These are phyloP conservation scores for Oenanthe melanoleuca DNA, from an alignment of 2,113 vertebrate species.

Conservation along the genomic window DNA sequence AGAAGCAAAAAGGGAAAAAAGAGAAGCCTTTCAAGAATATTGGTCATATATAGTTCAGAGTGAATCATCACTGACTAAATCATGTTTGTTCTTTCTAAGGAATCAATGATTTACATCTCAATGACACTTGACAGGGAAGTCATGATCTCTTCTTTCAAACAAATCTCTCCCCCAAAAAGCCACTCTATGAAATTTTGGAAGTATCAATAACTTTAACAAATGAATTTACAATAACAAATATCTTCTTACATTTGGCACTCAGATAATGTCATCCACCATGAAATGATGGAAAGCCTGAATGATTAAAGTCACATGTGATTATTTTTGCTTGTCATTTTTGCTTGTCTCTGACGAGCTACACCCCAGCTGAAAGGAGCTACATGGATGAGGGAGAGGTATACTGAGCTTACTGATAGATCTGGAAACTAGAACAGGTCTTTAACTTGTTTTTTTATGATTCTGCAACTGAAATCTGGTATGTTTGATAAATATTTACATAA, in stretches of 20 bases:
- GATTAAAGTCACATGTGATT: background rate
- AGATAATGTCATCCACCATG: background rate
- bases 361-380: background rate
- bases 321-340: background rate
- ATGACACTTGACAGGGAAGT: background rate
- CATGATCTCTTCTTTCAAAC: background rate
- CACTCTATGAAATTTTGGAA: background rate
- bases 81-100: slow-evolving; percentile 29
- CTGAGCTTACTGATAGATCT: background rate
- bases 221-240: background rate
- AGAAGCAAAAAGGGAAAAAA: slow-evolving; percentile 11
- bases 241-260: background rate
- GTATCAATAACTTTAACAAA: background rate
- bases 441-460: background rate
- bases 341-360: background rate
- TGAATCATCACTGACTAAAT: slow-evolving; percentile 41
- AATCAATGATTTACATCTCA: slow-evolving; percentile 37
- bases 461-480: background rate
- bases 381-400: background rate
- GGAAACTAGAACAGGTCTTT: background rate
- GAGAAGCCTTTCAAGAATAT: background rate
- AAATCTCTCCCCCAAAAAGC: background rate
- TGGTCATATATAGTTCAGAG: slow-evolving; percentile 29
- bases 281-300: background rate
- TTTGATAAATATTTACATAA: background rate